phyloP scores from a whole-genome alignment of 2,888 invertebrate species.

The Nudaria mundana region DNA sequence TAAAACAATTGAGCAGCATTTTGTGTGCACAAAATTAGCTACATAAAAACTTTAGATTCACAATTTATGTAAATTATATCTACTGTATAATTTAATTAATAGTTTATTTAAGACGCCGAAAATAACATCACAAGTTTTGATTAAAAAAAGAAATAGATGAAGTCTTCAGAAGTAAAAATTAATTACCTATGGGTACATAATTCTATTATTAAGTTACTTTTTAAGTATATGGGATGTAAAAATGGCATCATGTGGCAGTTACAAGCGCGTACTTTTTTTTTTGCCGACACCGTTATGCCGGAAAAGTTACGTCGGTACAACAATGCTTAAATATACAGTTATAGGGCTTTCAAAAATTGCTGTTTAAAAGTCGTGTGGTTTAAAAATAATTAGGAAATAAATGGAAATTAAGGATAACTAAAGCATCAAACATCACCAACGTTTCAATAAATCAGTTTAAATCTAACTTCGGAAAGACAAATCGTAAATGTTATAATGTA shows the following conservation, averaged over 20 bases:
- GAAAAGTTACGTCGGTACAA: too few species aligned
- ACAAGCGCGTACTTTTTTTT: slow-evolving; percentile 6
- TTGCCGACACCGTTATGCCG: slow-evolving; percentile 22
- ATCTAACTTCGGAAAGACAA: not conserved
- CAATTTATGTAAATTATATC: too few species aligned
- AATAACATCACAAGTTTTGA: not conserved
- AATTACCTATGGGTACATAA: not conserved
- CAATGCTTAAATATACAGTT: too few species aligned
- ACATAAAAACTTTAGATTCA: too few species aligned
- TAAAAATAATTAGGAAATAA: not conserved
- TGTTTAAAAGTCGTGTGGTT: too few species aligned
- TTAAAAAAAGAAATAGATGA: not conserved
- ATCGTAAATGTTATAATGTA: slow-evolving; percentile 7
- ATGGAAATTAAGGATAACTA: not conserved
- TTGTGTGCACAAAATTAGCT: too few species aligned
- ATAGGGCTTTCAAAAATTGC: not conserved
- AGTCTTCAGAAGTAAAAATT: not conserved
- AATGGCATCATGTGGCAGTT: not conserved
- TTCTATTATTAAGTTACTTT: not conserved
- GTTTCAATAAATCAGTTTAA: not conserved
- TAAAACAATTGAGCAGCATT: too few species aligned
- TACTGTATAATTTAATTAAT: not conserved
- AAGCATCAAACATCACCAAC: not conserved
- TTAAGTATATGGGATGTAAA: not conserved
- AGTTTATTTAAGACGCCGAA: not conserved